phyloP scores from a whole-genome alignment of 2,113 vertebrate genomes.

The Dolichallabes microphthalmus region DNA sequence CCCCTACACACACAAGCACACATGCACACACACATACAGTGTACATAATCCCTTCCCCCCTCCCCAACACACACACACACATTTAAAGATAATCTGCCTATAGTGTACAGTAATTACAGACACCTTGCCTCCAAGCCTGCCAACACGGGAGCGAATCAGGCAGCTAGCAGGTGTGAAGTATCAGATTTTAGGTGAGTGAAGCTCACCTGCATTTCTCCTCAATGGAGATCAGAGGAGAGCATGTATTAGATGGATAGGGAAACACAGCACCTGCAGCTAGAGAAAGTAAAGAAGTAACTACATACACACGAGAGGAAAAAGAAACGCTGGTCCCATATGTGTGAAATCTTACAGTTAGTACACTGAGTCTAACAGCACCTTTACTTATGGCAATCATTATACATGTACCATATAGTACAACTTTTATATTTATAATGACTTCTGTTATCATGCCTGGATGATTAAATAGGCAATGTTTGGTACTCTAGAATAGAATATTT shows the following conservation, averaged over 20 bases:
- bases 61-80: slow-evolving; percentile 23
- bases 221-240: slow-evolving; percentile 10
- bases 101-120: slow-evolving; percentile 66
- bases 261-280: slow-evolving; percentile 22
- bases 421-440: neutral
- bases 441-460: neutral
- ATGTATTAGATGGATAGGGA: neutral
- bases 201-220: slow-evolving; percentile 29
- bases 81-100: slow-evolving; percentile 40
- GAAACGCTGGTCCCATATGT: neutral
- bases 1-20: slow-evolving; percentile 32
- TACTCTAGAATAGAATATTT: neutral
- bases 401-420: neutral
- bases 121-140: slow-evolving; percentile 37
- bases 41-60: no score
- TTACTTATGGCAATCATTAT: neutral
- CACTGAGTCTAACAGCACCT: neutral
- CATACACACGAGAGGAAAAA: slow-evolving; percentile 5
- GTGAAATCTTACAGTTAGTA: neutral
- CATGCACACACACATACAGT: slow-evolving; percentile 15
- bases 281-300: slow-evolving; percentile 14
- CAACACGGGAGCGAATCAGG: slow-evolving; percentile 35
- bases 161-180: slow-evolving; percentile 46
- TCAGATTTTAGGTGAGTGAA: slow-evolving; percentile 33
- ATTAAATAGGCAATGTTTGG: neutral